Evolutionary conservation across 1,140 invertebrate species (phyloP), one percentile per base, ranked within the genome.

Genomic region (Euborellia annulipes): DNA sequence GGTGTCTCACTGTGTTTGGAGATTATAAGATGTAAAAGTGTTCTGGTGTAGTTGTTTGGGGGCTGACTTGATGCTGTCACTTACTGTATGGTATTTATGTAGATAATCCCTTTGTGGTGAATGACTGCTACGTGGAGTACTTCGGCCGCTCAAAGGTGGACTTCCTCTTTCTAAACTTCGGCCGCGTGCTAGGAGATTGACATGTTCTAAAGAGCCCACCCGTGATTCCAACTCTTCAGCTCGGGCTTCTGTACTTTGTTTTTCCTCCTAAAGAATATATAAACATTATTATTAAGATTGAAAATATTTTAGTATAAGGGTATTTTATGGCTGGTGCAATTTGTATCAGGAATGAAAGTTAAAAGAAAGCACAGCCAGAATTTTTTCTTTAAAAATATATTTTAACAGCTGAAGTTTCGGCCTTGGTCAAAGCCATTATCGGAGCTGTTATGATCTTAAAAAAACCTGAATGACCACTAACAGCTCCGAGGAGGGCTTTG

Each of bases 201-300:
- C 87, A 59, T 91, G 86, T 63, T 93, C 88, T 57, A 92, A 75
- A 62, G 87, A 93, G 53, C 91, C 92, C 47, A 97, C 92, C 55
- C 92, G 75, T 46, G 89, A 93, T 64, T 98, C 95, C 23, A 99
- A 67, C 63, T 98, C 93, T 65, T 98, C 95, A 1, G 94, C 94
- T 43, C 93, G 62, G 1, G 92, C 87, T 65, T 98, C 95, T 2
- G 90, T 94, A 57, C 78, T 92, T 64, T 98, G 90, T 62, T 99
- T 99, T 68, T 99, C 95, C 69, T 98, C 94, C 72, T 98, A 89
- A 38, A 96, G 7, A 41, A 13, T 4, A 23, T 41, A 32, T 34
- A 27, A 27, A 42, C 6, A 42, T n/a, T 14, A 17, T 21, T 19
- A 34, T 20, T 1, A 21, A 41, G 8, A 30, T 43, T 2, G 50